Conservation (phyloP, 2,888 invertebrate species). For the Rhaphigaster nebulosa region DNA sequence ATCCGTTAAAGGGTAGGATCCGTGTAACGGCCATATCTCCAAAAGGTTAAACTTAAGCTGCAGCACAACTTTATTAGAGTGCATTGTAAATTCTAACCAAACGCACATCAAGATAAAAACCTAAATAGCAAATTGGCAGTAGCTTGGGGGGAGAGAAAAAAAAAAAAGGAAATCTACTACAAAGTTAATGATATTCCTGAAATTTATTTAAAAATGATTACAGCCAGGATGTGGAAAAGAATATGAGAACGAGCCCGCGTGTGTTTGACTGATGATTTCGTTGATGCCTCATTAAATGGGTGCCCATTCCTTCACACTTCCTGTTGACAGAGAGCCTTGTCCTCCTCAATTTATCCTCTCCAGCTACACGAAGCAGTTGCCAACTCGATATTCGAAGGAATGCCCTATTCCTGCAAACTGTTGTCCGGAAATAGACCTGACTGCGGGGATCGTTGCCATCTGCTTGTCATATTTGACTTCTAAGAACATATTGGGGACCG, state of each 20-base stretch:
- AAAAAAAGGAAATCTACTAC: not conserved
- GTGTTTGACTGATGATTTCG: not conserved
- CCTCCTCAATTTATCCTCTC: constrained; percentile 5
- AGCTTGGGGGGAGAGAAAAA: not conserved
- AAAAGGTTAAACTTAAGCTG: too few species aligned
- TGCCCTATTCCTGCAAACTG: not conserved
- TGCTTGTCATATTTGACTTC: not conserved
- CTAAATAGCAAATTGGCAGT: too few species aligned
- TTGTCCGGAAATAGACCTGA: constrained; percentile 15
- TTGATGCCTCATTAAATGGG: constrained; percentile 17
- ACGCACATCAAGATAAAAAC: too few species aligned
- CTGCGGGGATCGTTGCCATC: not conserved
- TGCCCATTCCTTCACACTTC: constrained; percentile 16
- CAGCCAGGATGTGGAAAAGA: not conserved
- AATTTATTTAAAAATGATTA: not conserved
- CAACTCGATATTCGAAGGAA: constrained; percentile 29
- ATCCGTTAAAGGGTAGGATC: too few species aligned
- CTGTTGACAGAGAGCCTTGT: constrained; percentile 11
- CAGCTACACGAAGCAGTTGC: constrained; percentile 8
- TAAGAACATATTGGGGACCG: not conserved
- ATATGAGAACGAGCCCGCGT: not conserved
- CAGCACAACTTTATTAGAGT: too few species aligned
- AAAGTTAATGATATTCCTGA: not conserved
- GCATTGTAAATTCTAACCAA: too few species aligned
- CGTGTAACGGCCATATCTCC: too few species aligned